These are phyloP conservation scores for Mellivora capensis DNA, from an alignment of 2,113 vertebrate genomes.

Conservation along the genomic window DNA sequence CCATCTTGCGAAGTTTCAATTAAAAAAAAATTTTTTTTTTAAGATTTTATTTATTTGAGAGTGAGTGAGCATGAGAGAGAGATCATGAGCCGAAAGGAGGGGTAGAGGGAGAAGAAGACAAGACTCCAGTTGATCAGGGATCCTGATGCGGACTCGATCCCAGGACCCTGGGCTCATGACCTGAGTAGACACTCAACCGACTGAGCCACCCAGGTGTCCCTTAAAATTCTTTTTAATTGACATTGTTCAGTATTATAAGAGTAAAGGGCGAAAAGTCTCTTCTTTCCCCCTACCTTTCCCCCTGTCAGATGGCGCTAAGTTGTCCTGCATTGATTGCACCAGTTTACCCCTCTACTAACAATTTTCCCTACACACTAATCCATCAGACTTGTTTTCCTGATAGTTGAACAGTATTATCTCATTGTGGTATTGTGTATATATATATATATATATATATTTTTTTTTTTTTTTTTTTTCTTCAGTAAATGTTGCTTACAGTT, in stretches of 20 bases:
- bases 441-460: no score
- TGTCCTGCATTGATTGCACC: not conserved
- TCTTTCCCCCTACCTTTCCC: not conserved
- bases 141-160: no score
- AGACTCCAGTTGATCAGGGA: no score
- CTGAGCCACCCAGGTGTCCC: not conserved
- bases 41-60: no score
- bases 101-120: no score
- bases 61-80: no score
- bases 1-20: not conserved
- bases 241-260: not conserved
- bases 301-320: not conserved
- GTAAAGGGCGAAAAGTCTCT: not conserved
- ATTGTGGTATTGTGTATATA: not conserved
- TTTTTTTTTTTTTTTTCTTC: no score
- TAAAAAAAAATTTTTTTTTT: not conserved
- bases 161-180: no score
- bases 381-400: not conserved
- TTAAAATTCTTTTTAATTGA: not conserved
- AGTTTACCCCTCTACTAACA: not conserved
- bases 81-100: no score
- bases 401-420: not conserved
- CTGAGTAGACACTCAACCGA: not conserved
- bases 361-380: not conserved
- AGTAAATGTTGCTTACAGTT: not conserved